A percentile compares a stretch with the other conserved stretches of the same genome.
Conservation (phyloP, 2,888 invertebrate genomes). For the Lapara coniferarum region DNA sequence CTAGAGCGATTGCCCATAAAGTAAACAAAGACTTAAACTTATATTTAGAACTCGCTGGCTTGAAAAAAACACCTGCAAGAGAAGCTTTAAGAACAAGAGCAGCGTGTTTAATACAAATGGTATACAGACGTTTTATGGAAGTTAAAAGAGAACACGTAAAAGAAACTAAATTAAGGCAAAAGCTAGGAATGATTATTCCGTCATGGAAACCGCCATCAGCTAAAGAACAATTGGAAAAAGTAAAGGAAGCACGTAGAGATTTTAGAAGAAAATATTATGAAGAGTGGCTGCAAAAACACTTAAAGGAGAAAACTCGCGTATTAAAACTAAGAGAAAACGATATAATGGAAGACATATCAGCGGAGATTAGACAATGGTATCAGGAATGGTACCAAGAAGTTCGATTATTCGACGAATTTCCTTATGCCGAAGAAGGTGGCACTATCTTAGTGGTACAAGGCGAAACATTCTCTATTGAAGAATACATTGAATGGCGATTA, state of each 20-base stretch:
- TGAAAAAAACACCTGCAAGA: slow-evolving; percentile 59
- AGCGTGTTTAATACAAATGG: slow-evolving; percentile 55
- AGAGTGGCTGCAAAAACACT: slow-evolving; percentile 68
- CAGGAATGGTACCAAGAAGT: slow-evolving; percentile 83
- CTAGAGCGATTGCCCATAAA: slow-evolving; percentile 52
- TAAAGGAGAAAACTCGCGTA: slow-evolving; percentile 79
- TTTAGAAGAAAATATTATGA: slow-evolving; percentile 73
- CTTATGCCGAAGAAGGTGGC: slow-evolving; percentile 89
- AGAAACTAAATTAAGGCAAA: slow-evolving; percentile 69
- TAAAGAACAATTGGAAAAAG: slow-evolving; percentile 72
- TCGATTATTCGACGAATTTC: slow-evolving; percentile 88
- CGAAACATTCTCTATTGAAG: slow-evolving; percentile 84
- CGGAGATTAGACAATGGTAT: slow-evolving; percentile 91
- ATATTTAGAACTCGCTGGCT: slow-evolving; percentile 70
- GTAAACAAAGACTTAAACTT: slow-evolving; percentile 61
- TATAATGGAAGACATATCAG: slow-evolving; percentile 89
- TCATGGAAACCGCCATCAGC: slow-evolving; percentile 73
- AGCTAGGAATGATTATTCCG: slow-evolving; percentile 84
- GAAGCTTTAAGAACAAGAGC: slow-evolving; percentile 55
- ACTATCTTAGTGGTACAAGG: slow-evolving; percentile 83
- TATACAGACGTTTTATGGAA: slow-evolving; percentile 72
- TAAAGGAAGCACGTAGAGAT: slow-evolving; percentile 71
- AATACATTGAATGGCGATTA: slow-evolving; percentile 77
- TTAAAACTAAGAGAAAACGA: slow-evolving; percentile 79
- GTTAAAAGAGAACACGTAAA: slow-evolving; percentile 65